These are phyloP conservation scores for Streptopelia turtur DNA, from an alignment of 2,797 vertebrate genomes.

Conservation along the genomic window DNA sequence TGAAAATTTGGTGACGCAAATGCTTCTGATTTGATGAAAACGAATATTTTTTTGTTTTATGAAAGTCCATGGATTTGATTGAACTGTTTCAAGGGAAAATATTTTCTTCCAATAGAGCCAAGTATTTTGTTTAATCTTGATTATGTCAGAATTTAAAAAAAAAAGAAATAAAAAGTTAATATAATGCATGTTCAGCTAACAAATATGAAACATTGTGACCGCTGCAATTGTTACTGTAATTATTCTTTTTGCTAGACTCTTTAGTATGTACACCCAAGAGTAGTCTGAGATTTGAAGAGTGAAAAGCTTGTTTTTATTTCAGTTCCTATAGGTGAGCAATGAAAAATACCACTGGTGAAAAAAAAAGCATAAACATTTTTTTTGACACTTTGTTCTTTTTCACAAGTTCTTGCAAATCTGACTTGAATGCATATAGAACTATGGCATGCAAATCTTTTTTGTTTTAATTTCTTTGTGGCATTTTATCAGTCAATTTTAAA, in stretches of 20 bases:
- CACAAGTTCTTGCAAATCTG: not conserved
- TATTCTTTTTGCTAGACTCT: not conserved
- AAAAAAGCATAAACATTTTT: not conserved
- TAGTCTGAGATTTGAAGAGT: not conserved
- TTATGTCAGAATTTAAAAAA: not conserved
- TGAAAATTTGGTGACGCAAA: not conserved
- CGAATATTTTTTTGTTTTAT: not conserved
- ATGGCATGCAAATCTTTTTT: not conserved
- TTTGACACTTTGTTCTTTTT: not conserved
- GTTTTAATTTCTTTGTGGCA: not conserved
- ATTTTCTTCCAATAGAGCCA: not conserved
- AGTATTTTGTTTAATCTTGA: not conserved
- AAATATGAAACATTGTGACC: not conserved
- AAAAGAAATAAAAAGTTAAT: not conserved
- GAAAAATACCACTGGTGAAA: not conserved
- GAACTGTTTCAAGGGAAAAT: not conserved
- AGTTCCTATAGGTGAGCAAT: not conserved
- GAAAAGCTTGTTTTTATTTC: not conserved
- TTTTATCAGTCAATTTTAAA: not conserved
- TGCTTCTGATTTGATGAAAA: not conserved
- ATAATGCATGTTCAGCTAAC: rapidly evolving
- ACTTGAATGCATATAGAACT: not conserved
- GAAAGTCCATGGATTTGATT: not conserved
- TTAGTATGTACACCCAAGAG: rapidly evolving
- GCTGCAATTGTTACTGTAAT: not conserved